phyloP scores from a whole-genome alignment of 2,888 invertebrate genomes.

The Lasioglossum vierecki region DNA sequence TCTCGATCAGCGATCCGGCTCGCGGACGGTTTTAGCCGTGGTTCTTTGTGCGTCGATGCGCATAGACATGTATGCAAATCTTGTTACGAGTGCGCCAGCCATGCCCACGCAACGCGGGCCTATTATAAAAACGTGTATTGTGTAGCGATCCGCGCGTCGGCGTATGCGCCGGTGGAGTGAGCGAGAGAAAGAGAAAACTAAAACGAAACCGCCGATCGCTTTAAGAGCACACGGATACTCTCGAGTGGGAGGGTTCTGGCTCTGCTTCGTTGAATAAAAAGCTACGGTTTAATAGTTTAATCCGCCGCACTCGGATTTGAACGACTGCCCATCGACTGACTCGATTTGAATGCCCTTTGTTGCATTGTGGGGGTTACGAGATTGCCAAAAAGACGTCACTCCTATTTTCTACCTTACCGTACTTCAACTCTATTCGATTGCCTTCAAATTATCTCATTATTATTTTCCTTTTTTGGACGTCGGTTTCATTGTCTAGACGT shows the following conservation, averaged over 20 bases:
- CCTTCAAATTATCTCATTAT: background rate
- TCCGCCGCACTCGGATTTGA: background rate
- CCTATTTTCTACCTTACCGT: background rate
- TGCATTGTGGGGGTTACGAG: background rate
- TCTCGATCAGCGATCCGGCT: background rate
- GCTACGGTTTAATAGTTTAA: constrained; percentile 7
- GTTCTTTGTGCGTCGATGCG: background rate
- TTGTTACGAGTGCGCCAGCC: constrained; percentile 12
- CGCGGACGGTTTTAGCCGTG: constrained; percentile 12
- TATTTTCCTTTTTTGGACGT: background rate
- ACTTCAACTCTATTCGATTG: background rate
- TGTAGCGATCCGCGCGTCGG: constrained; percentile 13
- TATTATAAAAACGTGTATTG: constrained; percentile 25
- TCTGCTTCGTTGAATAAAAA: background rate
- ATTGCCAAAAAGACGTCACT: background rate
- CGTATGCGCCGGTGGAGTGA: background rate
- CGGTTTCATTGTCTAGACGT: background rate
- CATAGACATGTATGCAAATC: constrained; percentile 28
- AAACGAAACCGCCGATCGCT: background rate
- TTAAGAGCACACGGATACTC: background rate
- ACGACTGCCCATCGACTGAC: background rate
- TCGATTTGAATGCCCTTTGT: background rate
- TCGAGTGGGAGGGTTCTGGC: constrained; percentile 3
- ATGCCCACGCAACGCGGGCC: constrained; percentile 18
- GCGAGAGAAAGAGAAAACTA: background rate